Evolutionary conservation across 2,888 invertebrate genomes (phyloP), one percentile per base, ranked within the genome.

Genomic region (Epirrhoe alternata): DNA sequence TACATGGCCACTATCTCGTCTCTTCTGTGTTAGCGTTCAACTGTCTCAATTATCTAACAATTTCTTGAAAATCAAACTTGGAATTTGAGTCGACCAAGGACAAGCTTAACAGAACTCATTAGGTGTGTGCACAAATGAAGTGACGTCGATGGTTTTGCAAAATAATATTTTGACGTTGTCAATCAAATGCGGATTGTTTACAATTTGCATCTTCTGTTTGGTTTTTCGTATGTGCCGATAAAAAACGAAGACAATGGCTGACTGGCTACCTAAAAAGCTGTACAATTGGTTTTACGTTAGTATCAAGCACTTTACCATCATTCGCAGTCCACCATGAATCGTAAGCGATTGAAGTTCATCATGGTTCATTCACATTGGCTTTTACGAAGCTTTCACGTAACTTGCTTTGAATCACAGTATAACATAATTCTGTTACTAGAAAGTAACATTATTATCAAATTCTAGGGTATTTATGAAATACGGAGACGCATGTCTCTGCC

Each of bases 391-490:
- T 42, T 42, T 42, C 38, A 75, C 74, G 72, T 74, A 77, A 74
- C 71, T 74, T 80, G 70, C 73, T 71, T 76, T 65, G 69, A 42
- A 42, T 42, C 70, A 73, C 73, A 74, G 67, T 68, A 69, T 68
- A 57, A 54, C 60, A 64, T 70, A 73, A 71, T 74, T 69, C 60
- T 69, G 72, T 79, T 74, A 76, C 81, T 78, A 76, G 61, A 78
- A 73, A 79, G 77, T 88, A 87, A 88, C 86, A 76, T 81, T 75
- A 84, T 76, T 82, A 89, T 81, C 87, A 89, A 89, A 92, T 94
- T 94, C 89, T 95, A 95, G 95, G 95, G 94, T 85, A 91, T 95
- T 87, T 95, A 94, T 94, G 94, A 94, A 85, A 95, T 95, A 90
- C 94, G 94, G 91, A 94, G 95, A 93, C 94, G 95, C 80, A 94